phyloP scores from a whole-genome alignment of 2,113 vertebrate species.

The Apteryx mantelli region DNA sequence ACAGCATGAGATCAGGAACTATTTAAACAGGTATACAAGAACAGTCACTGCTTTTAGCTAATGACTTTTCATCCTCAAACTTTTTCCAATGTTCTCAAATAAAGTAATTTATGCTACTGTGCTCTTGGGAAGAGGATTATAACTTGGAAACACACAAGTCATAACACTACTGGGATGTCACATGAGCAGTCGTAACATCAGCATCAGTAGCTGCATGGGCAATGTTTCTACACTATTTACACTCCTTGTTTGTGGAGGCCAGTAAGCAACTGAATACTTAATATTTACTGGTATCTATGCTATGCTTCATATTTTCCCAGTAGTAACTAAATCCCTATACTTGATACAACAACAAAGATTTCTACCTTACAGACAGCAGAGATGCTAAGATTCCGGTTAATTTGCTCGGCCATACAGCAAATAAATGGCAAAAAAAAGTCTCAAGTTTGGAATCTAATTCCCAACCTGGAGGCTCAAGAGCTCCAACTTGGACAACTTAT shows the following conservation, averaged over 20 bases:
- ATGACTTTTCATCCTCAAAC: not conserved
- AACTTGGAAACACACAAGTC: not conserved
- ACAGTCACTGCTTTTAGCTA: not conserved
- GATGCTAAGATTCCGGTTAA: not conserved
- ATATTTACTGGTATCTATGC: not conserved
- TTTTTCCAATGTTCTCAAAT: not conserved
- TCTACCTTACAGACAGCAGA: accelerated
- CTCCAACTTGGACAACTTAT: not conserved
- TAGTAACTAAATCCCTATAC: not conserved
- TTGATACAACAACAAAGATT: not conserved
- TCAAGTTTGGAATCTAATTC: not conserved
- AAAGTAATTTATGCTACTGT: accelerated
- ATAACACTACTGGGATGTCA: not conserved
- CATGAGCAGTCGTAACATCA: not conserved
- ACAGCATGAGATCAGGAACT: not conserved
- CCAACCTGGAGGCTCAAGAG: not conserved
- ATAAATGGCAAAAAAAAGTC: not conserved
- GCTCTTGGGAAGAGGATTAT: not conserved
- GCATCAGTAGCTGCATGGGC: not conserved
- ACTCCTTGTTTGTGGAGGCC: accelerated
- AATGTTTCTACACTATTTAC: not conserved
- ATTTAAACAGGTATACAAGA: not conserved
- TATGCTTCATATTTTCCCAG: accelerated
- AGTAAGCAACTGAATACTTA: not conserved
- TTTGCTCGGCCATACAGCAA: not conserved